Evolutionary conservation across 2,888 invertebrate genomes (phyloP).

Genomic region (Epistrophe eligans): DNA sequence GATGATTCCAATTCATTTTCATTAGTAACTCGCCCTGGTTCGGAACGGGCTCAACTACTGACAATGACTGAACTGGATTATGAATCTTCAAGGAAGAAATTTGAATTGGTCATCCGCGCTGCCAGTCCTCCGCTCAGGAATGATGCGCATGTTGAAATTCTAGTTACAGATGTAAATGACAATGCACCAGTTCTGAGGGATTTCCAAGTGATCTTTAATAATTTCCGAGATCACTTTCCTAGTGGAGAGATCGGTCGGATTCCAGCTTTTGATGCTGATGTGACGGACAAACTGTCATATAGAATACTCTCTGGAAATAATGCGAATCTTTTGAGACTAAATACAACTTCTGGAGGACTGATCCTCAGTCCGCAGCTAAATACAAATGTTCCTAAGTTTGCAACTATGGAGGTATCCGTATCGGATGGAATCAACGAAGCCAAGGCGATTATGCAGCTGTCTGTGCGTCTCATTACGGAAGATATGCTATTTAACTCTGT

Average conservation of each 20-base stretch:
- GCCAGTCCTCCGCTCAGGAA: conserved; percentile 95
- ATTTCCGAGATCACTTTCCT: conserved; percentile 96
- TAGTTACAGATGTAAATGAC: conserved; percentile 97
- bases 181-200: conserved; percentile 96
- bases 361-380: conserved; percentile 96
- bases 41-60: conserved; percentile 93
- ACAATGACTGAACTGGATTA: conserved; percentile 97
- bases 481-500: conserved; percentile 97
- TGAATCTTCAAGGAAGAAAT: conserved; percentile 96
- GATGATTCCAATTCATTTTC: conserved; percentile 95
- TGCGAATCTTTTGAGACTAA: conserved; percentile 93
- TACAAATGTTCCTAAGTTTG: conserved; percentile 96
- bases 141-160: conserved; percentile 93
- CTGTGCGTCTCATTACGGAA: conserved; percentile 95
- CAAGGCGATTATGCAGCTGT: conserved; percentile 95
- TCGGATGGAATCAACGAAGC: conserved; percentile 97
- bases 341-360: conserved; percentile 92
- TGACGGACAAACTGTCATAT: conserved; percentile 92
- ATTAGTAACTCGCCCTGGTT: conserved; percentile 91
- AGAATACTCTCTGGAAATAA: conserved; percentile 96
- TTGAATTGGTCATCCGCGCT: conserved; percentile 94
- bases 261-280: conserved; percentile 97
- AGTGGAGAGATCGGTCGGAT: conserved; percentile 95
- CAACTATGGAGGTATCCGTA: conserved; percentile 96
- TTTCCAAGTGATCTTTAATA: conserved; percentile 97